phyloP scores from a whole-genome alignment of 2,888 invertebrate genomes.

The Operophtera brumata region DNA sequence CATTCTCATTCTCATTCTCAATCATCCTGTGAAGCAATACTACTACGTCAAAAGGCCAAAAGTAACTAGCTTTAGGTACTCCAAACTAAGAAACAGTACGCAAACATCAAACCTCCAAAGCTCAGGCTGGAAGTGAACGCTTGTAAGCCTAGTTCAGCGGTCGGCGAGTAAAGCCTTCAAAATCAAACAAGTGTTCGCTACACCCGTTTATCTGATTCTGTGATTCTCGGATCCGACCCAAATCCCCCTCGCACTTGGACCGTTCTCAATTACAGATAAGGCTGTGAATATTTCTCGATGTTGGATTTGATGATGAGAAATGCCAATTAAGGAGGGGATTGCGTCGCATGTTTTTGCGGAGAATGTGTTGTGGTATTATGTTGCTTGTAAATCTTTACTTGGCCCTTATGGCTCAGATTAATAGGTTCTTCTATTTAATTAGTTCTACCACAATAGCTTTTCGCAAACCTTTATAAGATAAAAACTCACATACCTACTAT shows the following conservation, averaged over 20 bases:
- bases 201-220: slow-evolving; percentile 50
- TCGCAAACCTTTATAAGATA: too few relatives aligned
- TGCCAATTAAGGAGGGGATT: slow-evolving; percentile 30
- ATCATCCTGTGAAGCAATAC: too few relatives aligned
- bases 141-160: slow-evolving; percentile 43
- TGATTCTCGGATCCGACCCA: slow-evolving; percentile 42
- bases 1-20: too few relatives aligned
- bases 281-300: slow-evolving; percentile 41
- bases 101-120: slow-evolving; percentile 13
- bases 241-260: slow-evolving; percentile 39
- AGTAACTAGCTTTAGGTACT: too few relatives aligned
- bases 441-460: too few relatives aligned
- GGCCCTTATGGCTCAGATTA: too few relatives aligned
- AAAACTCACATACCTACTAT: too few relatives aligned
- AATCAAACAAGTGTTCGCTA: slow-evolving; percentile 62
- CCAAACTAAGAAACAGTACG: slow-evolving; percentile 13
- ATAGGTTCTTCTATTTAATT: too few relatives aligned
- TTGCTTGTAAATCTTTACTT: slow-evolving; percentile 11
- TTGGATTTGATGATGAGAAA: slow-evolving; percentile 39
- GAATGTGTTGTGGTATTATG: slow-evolving; percentile 2
- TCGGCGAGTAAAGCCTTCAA: slow-evolving; percentile 48
- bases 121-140: slow-evolving; percentile 46
- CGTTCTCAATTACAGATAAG: slow-evolving; percentile 52
- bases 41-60: too few relatives aligned
- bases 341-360: slow-evolving; percentile 3